These are phyloP conservation scores for Drosophila sp. DNA, from an alignment of 1,140 invertebrate genomes.

Conservation along the genomic window DNA sequence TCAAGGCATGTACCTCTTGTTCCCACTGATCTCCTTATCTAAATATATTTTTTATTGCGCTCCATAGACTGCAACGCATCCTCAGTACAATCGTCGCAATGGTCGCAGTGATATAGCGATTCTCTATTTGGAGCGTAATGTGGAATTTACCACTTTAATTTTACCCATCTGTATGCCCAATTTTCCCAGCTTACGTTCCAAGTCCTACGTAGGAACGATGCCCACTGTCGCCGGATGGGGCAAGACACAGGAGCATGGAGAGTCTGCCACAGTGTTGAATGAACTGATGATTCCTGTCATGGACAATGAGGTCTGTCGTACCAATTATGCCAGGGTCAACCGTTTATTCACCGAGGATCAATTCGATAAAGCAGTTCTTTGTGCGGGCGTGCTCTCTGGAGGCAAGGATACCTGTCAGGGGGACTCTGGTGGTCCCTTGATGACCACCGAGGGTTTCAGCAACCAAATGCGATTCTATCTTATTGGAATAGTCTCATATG, in stretches of 20 bases:
- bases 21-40: background rate
- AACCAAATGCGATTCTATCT: constrained; percentile 85
- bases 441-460: constrained; percentile 85
- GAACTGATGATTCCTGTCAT: constrained; percentile 91
- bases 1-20: constrained; percentile 26
- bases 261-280: constrained; percentile 87
- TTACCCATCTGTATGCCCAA: constrained; percentile 71
- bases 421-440: constrained; percentile 93
- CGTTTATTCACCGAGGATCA: constrained; percentile 87
- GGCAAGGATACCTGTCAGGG: constrained; percentile 93
- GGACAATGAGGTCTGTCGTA: constrained; percentile 86
- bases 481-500: constrained; percentile 90
- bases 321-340: constrained; percentile 86
- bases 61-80: constrained; percentile 55
- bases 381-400: constrained; percentile 90
- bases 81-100: constrained; percentile 60
- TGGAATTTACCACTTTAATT: constrained; percentile 59
- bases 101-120: constrained; percentile 76
- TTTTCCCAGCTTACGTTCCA: constrained; percentile 39
- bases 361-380: constrained; percentile 87
- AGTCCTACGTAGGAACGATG: constrained; percentile 85
- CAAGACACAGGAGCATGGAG: constrained; percentile 85
- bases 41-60: background rate
- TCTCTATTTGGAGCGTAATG: constrained; percentile 67
- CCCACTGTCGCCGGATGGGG: constrained; percentile 93